Evolutionary conservation across 1,140 invertebrate species (phyloP).

Genomic region (Carcinoscorpius rotundicauda): DNA sequence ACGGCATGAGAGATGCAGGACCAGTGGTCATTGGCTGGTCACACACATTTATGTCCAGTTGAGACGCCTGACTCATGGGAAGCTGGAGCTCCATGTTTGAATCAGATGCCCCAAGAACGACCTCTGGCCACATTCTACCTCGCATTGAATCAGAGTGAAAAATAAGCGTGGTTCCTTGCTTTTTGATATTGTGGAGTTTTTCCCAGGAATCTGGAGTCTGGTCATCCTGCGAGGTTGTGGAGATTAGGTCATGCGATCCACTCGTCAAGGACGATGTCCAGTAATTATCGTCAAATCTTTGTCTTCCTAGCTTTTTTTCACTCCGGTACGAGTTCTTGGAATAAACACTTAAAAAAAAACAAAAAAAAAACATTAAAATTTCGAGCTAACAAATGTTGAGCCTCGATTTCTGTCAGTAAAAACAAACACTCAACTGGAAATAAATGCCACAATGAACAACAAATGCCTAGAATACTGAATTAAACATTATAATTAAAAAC

Average conservation of each 20-base stretch:
- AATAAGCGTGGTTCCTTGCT: conserved; percentile 31
- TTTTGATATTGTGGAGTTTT: conserved; percentile 29
- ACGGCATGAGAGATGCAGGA: too few species aligned
- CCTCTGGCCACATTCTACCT: background rate
- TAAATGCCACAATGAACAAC: too few species aligned
- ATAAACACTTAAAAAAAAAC: conserved; percentile 52
- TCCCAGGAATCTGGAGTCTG: conserved; percentile 27
- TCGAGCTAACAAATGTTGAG: too few species aligned
- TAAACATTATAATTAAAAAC: too few species aligned
- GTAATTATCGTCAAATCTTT: conserved; percentile 58
- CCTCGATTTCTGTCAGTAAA: too few species aligned
- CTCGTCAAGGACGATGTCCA: conserved; percentile 55
- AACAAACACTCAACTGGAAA: too few species aligned
- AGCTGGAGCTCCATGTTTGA: conserved; percentile 1
- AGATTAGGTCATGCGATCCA: too few species aligned
- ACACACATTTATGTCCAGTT: too few species aligned
- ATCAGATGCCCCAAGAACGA: too few species aligned
- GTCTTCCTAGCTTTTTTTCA: conserved; percentile 37
- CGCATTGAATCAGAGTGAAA: conserved; percentile 23
- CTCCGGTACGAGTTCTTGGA: conserved; percentile 59
- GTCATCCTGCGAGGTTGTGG: background rate
- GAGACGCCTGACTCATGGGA: background rate
- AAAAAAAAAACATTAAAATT: conserved; percentile 10
- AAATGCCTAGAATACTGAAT: too few species aligned
- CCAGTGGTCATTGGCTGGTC: too few species aligned